Evolutionary conservation across 1,140 invertebrate genomes (phyloP), one percentile per base, ranked within the genome.

Genomic region (Brachionus manjavacas): DNA sequence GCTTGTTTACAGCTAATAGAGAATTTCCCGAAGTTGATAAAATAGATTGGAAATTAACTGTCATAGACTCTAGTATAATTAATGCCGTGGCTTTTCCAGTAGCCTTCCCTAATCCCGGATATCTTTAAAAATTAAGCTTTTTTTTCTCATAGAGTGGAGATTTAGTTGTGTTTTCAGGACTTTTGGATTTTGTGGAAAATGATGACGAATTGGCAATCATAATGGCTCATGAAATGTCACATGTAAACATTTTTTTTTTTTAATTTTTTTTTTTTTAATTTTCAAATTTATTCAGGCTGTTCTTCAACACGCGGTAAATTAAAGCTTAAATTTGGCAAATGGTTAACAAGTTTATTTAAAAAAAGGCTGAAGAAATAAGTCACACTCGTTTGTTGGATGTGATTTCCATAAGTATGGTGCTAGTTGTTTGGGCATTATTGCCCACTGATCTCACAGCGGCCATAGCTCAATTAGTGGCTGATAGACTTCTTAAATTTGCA

Each of bases 221-320:
- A 72, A 86, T 93, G 49, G 91, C 91, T 20, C 93, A 93, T 88
- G 93, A 93, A 88, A 92, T 93, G 88, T 90, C 92, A 43, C 93
- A 93, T 88, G 91, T 68, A 68, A n/a, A n/a, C n/a, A n/a, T n/a
- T n/a, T n/a, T n/a, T n/a, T n/a, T n/a, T n/a, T n/a, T n/a, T n/a
- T n/a, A n/a, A n/a, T n/a, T n/a, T n/a, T n/a, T n/a, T 68, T 68
- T 31, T 68, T 31, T 9, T 66, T 23, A 14, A 66, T 2, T 31
- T 1, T 7, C 4, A 35, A 8, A 28, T 66, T 35, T 68, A 12
- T 28, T 1, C 7, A 68, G 66, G 66, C 72, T 20, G 72, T 76
- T 76, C 31, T 76, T 25, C 72, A 76, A 49, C 72, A 76, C 28
- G 72, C 72, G 39, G 72, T 76, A 76, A 76, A 46, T 14, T 39